Base-by-base conservation (phyloP, 1,140 invertebrate species). In the Pogonomyrmex barbatus region DNA sequence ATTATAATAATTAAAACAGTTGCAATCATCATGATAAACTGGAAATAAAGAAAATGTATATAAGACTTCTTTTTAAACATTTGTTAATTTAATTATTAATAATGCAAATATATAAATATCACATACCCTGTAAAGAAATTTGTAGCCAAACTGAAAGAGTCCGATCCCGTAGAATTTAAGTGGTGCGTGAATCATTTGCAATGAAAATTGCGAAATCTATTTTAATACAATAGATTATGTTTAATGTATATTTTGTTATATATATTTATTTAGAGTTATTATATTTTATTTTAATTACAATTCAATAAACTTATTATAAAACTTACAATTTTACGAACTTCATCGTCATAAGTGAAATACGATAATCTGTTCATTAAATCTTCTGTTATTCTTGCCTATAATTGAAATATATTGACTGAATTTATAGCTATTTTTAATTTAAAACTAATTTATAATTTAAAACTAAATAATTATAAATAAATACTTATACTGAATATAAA, bases 151-250 rank as follows among this genome's bases (percentile, higher is more conserved):
- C 14, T 39, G 56, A n/a, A 76, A 76, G n/a, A 76, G 54, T 10
- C 73, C 56, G 10, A 58, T 39, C 39, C 56, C 73, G n/a, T 17
- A 39, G 39, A 77, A 77, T 77, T 10, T 58, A 2, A 76, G 17
- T 17, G 71, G 71, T 17, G 47, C 17, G 42, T 56, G 52, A 56
- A 14, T 56, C 24, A 77, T 77, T 77, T 47, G 73, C 12, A 77
- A 77, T 24, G 58, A 2, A 62, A 77, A 24, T n/a, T 42, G 17
- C 1, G 39, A 58, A 14, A 42, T 42, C 73, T 77, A 39, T 42
- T 52, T 71, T 71, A 50, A 71, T 4, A 33, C 2, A 70, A 71
- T 71, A n/a, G 36, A 65, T 17, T 52, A 33, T 10, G 12, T 24
- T 45, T 47, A 47, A 36, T 52, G 2, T 17, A 24, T 4, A 47